A percentile compares a stretch with the other conserved stretches of the same genome.
phyloP scores from a whole-genome alignment of 2,113 vertebrate species.

The Seriola dumerili region DNA sequence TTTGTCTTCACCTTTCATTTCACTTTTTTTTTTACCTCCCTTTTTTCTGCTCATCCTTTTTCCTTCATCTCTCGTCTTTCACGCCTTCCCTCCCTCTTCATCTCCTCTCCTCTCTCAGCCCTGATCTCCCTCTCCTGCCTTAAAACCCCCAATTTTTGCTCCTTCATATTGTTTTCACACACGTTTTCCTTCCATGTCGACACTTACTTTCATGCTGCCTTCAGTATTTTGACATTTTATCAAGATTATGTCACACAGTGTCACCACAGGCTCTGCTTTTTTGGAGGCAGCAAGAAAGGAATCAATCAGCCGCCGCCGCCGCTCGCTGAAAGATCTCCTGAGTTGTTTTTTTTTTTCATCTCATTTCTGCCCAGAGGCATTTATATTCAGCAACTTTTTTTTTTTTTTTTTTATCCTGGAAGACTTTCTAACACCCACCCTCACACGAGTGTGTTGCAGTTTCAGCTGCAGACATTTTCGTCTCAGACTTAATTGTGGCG shows the following conservation, averaged over 20 bases:
- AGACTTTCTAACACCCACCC: slow-evolving; percentile 49
- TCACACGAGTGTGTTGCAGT: slow-evolving; percentile 29
- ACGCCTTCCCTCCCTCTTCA: neutral
- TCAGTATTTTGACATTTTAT: slow-evolving; percentile 25
- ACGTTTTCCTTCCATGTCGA: neutral
- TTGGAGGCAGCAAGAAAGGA: slow-evolving; percentile 13
- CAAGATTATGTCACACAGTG: neutral
- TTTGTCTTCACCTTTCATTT: neutral
- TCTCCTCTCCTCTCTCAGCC: no score
- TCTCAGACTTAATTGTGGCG: slow-evolving; percentile 73
- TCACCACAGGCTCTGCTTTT: neutral
- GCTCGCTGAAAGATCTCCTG: slow-evolving; percentile 35
- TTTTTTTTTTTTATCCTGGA: slow-evolving; percentile 28
- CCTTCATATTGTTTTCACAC: neutral
- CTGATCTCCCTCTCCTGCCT: neutral
- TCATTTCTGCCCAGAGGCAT: slow-evolving; percentile 48
- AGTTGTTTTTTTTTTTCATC: slow-evolving; percentile 10
- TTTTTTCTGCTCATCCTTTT: no score
- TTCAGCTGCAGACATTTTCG: slow-evolving; percentile 56
- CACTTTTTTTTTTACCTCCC: neutral
- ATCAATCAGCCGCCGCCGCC: neutral
- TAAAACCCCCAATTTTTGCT: neutral
- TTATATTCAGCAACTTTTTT: slow-evolving; percentile 47
- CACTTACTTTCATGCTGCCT: neutral
- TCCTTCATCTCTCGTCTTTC: neutral